Evolutionary conservation across 2,888 invertebrate species (phyloP).

Genomic region (Halictus quadricinctus): DNA sequence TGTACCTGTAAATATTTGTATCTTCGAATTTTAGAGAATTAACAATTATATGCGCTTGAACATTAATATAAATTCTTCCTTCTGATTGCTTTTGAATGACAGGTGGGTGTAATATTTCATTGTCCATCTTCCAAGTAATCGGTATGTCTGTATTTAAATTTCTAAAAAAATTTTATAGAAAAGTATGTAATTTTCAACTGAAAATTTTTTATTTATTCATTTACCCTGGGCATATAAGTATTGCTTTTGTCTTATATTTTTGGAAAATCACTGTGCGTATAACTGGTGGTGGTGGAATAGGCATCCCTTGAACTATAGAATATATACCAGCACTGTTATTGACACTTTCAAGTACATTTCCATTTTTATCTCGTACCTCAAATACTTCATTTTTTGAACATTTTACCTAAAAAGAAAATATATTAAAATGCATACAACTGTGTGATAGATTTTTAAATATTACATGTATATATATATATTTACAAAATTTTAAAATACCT

Average conservation of each 20-base stretch:
- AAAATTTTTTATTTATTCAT: constrained; percentile 10
- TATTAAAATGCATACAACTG: not conserved
- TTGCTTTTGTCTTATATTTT: constrained; percentile 77
- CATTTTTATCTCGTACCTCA: constrained; percentile 83
- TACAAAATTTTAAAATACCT: constrained; percentile 75
- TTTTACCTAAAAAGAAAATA: constrained; percentile 74
- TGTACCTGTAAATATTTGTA: constrained; percentile 85
- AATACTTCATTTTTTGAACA: constrained; percentile 83
- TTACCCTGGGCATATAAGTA: constrained; percentile 84
- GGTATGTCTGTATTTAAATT: constrained; percentile 84
- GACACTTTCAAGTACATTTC: constrained; percentile 84
- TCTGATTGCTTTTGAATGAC: constrained; percentile 83
- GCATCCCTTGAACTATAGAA: constrained; percentile 83
- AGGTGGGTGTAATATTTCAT: constrained; percentile 83
- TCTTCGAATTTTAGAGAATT: constrained; percentile 83
- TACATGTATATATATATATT: not conserved
- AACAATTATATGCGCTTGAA: constrained; percentile 85
- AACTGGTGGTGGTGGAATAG: constrained; percentile 81
- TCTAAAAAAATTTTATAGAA: constrained; percentile 74
- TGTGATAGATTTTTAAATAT: not conserved
- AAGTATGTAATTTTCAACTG: not conserved
- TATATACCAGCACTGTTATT: constrained; percentile 86
- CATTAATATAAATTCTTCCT: constrained; percentile 85
- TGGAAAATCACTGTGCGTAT: constrained; percentile 81
- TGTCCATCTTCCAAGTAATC: constrained; percentile 85